These are phyloP conservation scores for Xenentodon cancila DNA, from an alignment of 2,797 vertebrate genomes.

Conservation along the genomic window DNA sequence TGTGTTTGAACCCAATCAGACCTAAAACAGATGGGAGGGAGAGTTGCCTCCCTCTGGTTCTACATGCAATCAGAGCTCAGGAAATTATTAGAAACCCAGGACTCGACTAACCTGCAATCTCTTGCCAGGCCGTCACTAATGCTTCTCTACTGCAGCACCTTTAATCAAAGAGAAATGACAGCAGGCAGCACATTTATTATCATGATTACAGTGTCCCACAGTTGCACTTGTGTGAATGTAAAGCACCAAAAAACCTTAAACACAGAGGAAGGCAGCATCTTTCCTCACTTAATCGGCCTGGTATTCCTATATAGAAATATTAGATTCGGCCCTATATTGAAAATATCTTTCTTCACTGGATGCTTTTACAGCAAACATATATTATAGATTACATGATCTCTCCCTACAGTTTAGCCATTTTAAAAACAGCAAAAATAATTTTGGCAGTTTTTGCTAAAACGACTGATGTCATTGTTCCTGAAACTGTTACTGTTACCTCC, in stretches of 20 bases:
- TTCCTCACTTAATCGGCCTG: no score
- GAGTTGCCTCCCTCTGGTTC: not conserved
- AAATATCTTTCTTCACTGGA: no score
- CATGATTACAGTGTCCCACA: conserved; percentile 8
- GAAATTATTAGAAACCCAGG: not conserved
- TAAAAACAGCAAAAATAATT: no score
- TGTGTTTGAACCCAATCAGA: no score
- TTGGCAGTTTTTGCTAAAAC: no score
- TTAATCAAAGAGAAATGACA: conserved; percentile 26
- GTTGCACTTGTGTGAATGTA: not conserved
- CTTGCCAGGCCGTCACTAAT: not conserved
- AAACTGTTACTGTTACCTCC: no score
- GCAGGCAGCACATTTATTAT: conserved; percentile 22
- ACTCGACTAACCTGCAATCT: not conserved
- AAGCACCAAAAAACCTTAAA: not conserved
- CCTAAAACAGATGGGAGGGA: not conserved
- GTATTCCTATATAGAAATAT: no score
- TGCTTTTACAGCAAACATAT: no score
- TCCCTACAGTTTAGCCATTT: no score
- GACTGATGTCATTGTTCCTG: no score
- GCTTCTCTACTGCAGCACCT: not conserved
- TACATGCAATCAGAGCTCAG: not conserved
- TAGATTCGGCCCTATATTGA: no score
- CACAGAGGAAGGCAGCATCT: not conserved
- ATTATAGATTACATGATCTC: no score